Conservation (phyloP, 2,113 vertebrate genomes). For the Electrona antarctica region DNA sequence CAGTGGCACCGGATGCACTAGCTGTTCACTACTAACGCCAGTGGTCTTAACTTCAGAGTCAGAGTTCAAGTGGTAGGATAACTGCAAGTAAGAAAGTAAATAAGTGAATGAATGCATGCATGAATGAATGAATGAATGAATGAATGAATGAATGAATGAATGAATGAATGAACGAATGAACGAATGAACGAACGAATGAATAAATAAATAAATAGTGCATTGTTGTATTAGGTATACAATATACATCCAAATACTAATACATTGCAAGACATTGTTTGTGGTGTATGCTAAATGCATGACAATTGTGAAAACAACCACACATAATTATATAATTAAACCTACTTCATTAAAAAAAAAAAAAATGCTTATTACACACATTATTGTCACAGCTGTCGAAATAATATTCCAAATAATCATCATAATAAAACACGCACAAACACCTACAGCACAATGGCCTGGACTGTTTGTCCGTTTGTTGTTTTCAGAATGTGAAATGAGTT, state of each 20-base stretch:
- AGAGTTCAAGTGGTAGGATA: too few species aligned
- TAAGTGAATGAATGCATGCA: too few species aligned
- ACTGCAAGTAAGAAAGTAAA: too few species aligned
- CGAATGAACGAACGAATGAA: too few species aligned
- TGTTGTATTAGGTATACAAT: constrained; percentile 25
- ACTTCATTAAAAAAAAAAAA: constrained; percentile 4
- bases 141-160: too few species aligned
- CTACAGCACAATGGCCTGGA: constrained; percentile 19
- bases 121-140: too few species aligned
- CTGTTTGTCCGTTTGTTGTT: constrained; percentile 64
- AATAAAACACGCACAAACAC: constrained; percentile 28
- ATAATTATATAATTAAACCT: neutral
- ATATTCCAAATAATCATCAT: constrained; percentile 7
- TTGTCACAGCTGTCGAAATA: constrained; percentile 25
- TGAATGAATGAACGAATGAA: too few species aligned
- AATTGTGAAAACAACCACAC: too few species aligned
- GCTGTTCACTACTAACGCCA: constrained; percentile 63
- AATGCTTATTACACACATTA: neutral
- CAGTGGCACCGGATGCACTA: constrained; percentile 49
- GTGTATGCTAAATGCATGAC: neutral
- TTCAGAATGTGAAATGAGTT: constrained; percentile 56
- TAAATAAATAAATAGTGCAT: neutral
- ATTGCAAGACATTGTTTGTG: constrained; percentile 13
- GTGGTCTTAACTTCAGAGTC: constrained; percentile 45
- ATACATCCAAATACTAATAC: constrained; percentile 11